Evolutionary conservation across 2,113 vertebrate species (phyloP).

Genomic region (Megaceryle maxima): DNA sequence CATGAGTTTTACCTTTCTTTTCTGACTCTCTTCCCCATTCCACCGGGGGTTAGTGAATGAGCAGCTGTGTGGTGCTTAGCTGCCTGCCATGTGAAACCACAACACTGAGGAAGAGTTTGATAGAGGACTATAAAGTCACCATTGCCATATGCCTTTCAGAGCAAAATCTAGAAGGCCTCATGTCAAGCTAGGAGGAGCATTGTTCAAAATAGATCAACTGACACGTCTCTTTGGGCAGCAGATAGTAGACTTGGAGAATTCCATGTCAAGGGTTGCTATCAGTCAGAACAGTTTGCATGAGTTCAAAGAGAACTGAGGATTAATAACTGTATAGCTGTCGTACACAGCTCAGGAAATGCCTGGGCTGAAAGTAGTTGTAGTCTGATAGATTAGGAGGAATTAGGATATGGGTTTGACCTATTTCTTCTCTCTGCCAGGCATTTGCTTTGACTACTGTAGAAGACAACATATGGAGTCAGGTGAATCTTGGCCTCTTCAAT

Average conservation of each 20-base stretch:
- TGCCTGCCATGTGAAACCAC: background rate
- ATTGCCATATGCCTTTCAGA: background rate
- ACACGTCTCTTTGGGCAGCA: background rate
- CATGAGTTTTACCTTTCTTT: background rate
- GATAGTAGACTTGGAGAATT: background rate
- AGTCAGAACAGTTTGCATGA: background rate
- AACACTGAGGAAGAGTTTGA: background rate
- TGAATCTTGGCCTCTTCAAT: background rate
- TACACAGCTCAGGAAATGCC: background rate
- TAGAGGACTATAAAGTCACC: background rate
- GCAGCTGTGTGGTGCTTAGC: background rate
- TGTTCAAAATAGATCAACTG: background rate
- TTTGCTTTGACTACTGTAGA: background rate
- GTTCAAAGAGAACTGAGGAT: background rate
- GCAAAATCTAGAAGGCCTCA: background rate
- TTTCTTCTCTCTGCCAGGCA: background rate
- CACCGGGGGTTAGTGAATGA: background rate
- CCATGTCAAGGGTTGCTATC: background rate
- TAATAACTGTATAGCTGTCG: background rate
- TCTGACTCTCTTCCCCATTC: background rate
- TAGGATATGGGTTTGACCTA: background rate
- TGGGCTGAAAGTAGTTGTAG: background rate
- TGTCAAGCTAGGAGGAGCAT: background rate
- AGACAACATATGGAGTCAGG: background rate
- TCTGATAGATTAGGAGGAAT: background rate